Percentiles rank a stretch among this genome's conserved stretches.
These are phyloP conservation scores for Australoheros facetus DNA, from an alignment of 2,797 vertebrate species.

Conservation along the genomic window DNA sequence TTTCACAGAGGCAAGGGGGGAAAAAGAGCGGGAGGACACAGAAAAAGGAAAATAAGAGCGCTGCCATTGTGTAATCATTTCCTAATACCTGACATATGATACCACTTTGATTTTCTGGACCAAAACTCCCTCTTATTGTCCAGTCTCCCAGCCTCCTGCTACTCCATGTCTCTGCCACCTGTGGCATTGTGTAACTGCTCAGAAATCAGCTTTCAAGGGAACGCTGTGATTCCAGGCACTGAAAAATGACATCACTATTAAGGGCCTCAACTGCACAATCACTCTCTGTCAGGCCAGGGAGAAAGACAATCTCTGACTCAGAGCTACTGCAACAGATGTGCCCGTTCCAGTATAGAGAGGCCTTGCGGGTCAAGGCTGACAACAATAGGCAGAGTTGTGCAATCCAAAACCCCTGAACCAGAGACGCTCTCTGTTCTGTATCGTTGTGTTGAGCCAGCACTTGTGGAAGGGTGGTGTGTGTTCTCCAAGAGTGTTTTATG, in stretches of 20 bases:
- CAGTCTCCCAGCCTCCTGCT: slow-evolving; percentile 20
- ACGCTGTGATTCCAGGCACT: slow-evolving; percentile 55
- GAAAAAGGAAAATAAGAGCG: slow-evolving; percentile 21
- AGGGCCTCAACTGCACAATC: slow-evolving; percentile 69
- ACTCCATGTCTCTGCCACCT: slow-evolving; percentile 69
- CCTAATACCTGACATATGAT: slow-evolving; percentile 73
- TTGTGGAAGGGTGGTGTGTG: slow-evolving; percentile 20
- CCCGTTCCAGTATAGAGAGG: slow-evolving; percentile 66
- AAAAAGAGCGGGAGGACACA: slow-evolving; percentile 2
- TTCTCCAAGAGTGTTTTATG: slow-evolving; percentile 26
- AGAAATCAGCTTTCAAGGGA: slow-evolving; percentile 63
- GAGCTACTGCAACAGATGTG: slow-evolving; percentile 77
- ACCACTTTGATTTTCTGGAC: slow-evolving; percentile 59
- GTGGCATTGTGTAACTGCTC: slow-evolving; percentile 74
- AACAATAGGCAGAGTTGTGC: slow-evolving; percentile 78
- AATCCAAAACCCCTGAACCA: slow-evolving; percentile 67
- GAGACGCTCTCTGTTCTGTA: slow-evolving; percentile 36
- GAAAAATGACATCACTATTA: slow-evolving; percentile 74
- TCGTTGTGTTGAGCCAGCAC: slow-evolving; percentile 27
- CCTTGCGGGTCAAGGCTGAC: slow-evolving; percentile 71
- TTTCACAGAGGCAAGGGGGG: slow-evolving; percentile 25
- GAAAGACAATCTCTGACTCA: slow-evolving; percentile 78
- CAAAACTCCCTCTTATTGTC: slow-evolving; percentile 23
- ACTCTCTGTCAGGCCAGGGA: slow-evolving; percentile 63
- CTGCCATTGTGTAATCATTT: slow-evolving; percentile 67